phyloP scores from a whole-genome alignment of 2,113 vertebrate species.

The Notechis scutatus region DNA sequence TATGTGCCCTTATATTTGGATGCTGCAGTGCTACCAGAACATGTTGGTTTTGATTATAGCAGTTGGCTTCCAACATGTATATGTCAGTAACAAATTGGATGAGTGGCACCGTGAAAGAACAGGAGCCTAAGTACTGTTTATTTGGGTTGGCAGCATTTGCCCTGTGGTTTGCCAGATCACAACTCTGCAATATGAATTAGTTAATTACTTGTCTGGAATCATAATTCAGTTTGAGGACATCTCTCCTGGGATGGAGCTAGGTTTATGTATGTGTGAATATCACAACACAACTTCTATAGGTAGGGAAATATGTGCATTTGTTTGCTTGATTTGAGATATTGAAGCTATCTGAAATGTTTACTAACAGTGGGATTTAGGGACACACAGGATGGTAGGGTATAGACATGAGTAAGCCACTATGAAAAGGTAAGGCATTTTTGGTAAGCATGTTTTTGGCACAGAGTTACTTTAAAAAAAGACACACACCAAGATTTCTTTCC shows the following conservation, averaged over 20 bases:
- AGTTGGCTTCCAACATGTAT: constrained; percentile 19
- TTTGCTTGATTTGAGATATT: not conserved
- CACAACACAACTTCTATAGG: too few species aligned
- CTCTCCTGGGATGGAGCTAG: not conserved
- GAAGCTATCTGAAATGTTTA: not conserved
- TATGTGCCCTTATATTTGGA: not conserved
- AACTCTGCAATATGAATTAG: constrained; percentile 62
- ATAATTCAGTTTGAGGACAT: not conserved
- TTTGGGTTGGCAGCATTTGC: constrained; percentile 49
- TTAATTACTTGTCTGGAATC: constrained; percentile 51
- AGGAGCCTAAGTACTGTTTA: constrained; percentile 38
- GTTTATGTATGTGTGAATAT: not conserved
- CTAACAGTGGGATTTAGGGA: not conserved
- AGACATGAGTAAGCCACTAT: not conserved
- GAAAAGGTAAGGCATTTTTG: too few species aligned
- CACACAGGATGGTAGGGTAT: not conserved
- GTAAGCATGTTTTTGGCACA: not conserved
- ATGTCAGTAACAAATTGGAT: constrained; percentile 35
- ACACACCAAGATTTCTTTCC: not conserved
- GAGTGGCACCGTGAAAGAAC: not conserved
- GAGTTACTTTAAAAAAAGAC: not conserved
- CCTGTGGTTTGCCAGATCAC: constrained; percentile 51
- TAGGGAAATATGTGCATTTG: not conserved
- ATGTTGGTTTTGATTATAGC: constrained; percentile 30
- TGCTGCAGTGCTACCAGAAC: constrained; percentile 20